Evolutionary conservation across 2,797 vertebrate species (phyloP).

Genomic region (Falco naumanni): DNA sequence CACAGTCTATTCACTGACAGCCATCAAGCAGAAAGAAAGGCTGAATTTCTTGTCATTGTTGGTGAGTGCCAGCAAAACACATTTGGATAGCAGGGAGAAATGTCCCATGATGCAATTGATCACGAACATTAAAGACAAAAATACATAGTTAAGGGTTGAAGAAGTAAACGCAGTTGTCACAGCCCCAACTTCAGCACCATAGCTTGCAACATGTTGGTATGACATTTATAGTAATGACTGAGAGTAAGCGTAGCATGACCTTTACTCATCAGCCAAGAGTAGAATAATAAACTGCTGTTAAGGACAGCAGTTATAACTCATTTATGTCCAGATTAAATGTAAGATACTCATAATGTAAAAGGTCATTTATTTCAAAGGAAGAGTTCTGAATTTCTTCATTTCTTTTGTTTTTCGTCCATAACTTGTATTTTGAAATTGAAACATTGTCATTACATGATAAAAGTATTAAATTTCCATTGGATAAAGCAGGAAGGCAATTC

Average conservation of each 20-base stretch:
- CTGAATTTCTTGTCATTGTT: constrained; percentile 7
- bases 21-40: background rate
- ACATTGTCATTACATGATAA: background rate
- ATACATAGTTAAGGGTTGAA: background rate
- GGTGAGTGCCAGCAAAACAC: background rate
- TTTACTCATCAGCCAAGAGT: background rate
- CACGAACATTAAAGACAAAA: background rate
- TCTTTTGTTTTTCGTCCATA: constrained; percentile 14
- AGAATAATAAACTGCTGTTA: background rate
- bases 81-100: background rate
- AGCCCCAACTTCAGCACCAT: background rate
- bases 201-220: background rate
- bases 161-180: background rate
- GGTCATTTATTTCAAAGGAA: background rate
- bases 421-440: background rate
- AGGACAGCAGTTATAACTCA: background rate
- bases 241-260: background rate
- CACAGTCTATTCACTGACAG: constrained; percentile 22
- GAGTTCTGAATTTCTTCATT: background rate
- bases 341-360: background rate
- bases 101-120: background rate
- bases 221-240: constrained; percentile 34
- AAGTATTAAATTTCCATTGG: background rate
- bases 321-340: background rate
- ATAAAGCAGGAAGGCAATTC: background rate